Evolutionary conservation across 2,113 vertebrate species (phyloP).

Genomic region (Macquaria australasica): DNA sequence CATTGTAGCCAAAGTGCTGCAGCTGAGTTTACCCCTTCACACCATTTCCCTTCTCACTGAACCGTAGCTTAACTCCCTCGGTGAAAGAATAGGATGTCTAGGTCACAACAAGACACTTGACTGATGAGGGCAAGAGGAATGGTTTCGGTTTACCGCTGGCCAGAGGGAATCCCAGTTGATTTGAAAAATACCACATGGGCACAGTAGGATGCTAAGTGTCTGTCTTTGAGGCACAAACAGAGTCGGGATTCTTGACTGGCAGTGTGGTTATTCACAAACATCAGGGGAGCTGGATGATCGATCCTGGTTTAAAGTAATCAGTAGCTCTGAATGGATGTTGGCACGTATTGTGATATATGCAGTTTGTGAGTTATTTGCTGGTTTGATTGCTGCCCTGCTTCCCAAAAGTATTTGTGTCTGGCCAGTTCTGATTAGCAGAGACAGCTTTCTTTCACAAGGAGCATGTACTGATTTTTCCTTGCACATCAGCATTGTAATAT

Average conservation of each 20-base stretch:
- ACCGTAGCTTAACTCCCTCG: conserved; percentile 57
- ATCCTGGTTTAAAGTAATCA: conserved; percentile 26
- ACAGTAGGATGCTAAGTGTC: conserved; percentile 73
- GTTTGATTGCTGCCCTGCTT: conserved; percentile 21
- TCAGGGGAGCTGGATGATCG: conserved; percentile 43
- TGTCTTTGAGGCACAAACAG: conserved; percentile 38
- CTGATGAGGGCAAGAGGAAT: conserved; percentile 70
- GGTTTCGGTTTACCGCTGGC: conserved; percentile 72
- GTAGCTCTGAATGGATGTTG: conserved; percentile 24
- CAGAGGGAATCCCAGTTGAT: conserved; percentile 61
- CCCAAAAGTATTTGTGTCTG: conserved; percentile 26
- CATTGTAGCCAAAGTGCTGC: conserved; percentile 39
- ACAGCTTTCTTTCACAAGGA: neutral
- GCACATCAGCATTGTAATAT: neutral
- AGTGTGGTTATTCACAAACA: conserved; percentile 59
- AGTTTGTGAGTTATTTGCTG: conserved; percentile 10
- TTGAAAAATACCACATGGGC: conserved; percentile 75
- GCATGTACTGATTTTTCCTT: conserved; percentile 1
- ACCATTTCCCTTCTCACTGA: conserved; percentile 67
- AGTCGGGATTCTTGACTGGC: conserved; percentile 67
- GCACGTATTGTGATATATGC: conserved; percentile 39
- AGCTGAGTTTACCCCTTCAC: conserved; percentile 54
- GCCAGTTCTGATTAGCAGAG: conserved; percentile 32
- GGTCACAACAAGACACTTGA: conserved; percentile 73
- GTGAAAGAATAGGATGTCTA: conserved; percentile 60